A percentile compares a stretch with the other conserved stretches of the same genome.
Evolutionary conservation across 2,797 vertebrate genomes (phyloP).

Genomic region (Myoxocephalus aenaeus): DNA sequence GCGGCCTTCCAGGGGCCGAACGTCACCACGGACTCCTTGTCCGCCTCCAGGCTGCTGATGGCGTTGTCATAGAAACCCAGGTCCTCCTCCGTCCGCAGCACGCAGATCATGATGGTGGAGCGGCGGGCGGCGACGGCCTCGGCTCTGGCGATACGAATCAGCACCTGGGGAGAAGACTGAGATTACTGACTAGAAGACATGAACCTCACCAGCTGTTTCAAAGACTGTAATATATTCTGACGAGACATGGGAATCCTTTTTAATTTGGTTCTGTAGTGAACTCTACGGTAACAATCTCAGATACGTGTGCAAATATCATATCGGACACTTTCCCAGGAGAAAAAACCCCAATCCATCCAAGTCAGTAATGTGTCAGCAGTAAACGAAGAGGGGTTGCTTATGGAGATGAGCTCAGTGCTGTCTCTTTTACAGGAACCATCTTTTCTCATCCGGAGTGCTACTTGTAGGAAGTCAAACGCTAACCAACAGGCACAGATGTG

Average conservation of each 20-base stretch:
- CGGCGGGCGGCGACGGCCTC: constrained; percentile 88
- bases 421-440: background rate
- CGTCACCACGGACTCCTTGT: constrained; percentile 90
- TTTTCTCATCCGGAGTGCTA: background rate
- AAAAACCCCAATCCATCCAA: background rate
- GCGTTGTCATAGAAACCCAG: constrained; percentile 78
- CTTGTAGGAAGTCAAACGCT: background rate
- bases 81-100: constrained; percentile 87
- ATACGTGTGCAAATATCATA: background rate
- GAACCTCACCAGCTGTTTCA: background rate
- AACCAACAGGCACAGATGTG: background rate
- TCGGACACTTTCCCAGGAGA: background rate
- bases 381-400: background rate
- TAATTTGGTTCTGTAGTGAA: background rate
- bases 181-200: background rate
- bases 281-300: background rate
- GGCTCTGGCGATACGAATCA: constrained; percentile 90
- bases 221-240: background rate
- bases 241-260: background rate
- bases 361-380: background rate
- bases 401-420: background rate
- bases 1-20: constrained; percentile 93
- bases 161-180: constrained; percentile 71
- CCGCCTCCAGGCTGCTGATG: constrained; percentile 81
- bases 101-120: constrained; percentile 87